These are phyloP conservation scores for Thamnaconus septentrionalis DNA, from an alignment of 2,113 vertebrate species.

Conservation along the genomic window DNA sequence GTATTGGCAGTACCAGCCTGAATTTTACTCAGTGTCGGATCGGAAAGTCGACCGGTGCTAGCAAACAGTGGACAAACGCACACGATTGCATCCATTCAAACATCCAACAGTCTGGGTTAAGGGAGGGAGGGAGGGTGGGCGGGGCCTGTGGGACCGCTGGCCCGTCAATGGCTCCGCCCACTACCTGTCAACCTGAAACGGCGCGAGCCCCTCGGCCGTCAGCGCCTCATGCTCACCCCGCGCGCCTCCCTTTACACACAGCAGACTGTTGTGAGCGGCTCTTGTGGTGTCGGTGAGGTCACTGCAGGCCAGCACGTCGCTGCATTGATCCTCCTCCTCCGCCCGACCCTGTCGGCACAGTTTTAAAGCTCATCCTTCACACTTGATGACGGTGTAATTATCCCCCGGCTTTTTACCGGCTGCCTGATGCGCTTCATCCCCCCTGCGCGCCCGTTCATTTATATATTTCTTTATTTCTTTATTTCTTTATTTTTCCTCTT, in stretches of 20 bases:
- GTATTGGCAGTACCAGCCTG: too few relatives aligned
- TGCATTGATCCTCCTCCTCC: neutral
- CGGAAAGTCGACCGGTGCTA: too few relatives aligned
- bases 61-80: constrained; percentile 28
- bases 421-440: too few relatives aligned
- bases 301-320: neutral
- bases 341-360: constrained; percentile 4
- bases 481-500: neutral
- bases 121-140: too few relatives aligned
- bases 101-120: constrained; percentile 23
- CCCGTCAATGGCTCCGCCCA: too few relatives aligned
- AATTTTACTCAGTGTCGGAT: too few relatives aligned
- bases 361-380: constrained; percentile 29
- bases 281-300: constrained; percentile 22
- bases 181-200: too few relatives aligned
- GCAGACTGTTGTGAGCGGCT: neutral
- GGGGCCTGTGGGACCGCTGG: too few relatives aligned
- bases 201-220: too few relatives aligned
- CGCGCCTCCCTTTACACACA: constrained; percentile 18
- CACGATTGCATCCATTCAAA: constrained; percentile 41
- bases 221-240: neutral
- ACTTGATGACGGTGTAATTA: constrained; percentile 28
- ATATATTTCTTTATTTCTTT: neutral
- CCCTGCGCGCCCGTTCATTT: too few relatives aligned
- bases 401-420: neutral